Evolutionary conservation across 2,797 vertebrate genomes (phyloP), one percentile per base, ranked within the genome.

Genomic region (Peromyscus melanophrys): DNA sequence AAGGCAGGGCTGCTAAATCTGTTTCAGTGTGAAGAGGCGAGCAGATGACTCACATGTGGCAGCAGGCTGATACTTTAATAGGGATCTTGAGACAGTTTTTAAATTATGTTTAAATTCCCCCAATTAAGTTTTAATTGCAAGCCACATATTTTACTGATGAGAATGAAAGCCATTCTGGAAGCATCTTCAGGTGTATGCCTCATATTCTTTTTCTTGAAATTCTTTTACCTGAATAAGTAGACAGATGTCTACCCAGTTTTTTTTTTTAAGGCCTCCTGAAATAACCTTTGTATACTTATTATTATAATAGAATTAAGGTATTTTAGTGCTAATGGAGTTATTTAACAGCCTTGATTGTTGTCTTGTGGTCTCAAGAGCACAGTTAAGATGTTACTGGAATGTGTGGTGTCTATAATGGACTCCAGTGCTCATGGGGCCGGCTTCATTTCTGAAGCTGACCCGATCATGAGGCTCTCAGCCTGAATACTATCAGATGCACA

Each of bases 391-490:
- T 59, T 17, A 2, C 63, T 6, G 31, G 25, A 59, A 34, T 59
- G 43, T 25, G 46, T 52, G 34, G 63, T 86, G 31, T 49, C 83
- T 86, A 25, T 34, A 29, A 27, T 65, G 6, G 4, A n/a, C 13
- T 14, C 11, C 21, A 3, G 4, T 13, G 4, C 19, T 1, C 29
- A 16, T 4, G 25, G 16, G 27, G 2, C 11, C 0, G 11, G 67
- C 65, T 59, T 31, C 3, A 9, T 11, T 6, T 0, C 55, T 57
- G 55, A 57, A 57, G 55, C 13, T 43, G 78, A 81, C 23, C 23
- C 52, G 76, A 29, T 31, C 43, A 49, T 31, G 31, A 57, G 78
- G 10, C 19, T 23, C 10, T 57, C 19, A 10, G n/a, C n/a, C n/a
- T 71, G 69, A 71, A 37, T 21, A 71, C 21, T 71, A 37, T 71